These are phyloP conservation scores for Hippasteria phrygiana DNA, from an alignment of 53 echinoderm and acorn worm genomes.

Conservation along the genomic window DNA sequence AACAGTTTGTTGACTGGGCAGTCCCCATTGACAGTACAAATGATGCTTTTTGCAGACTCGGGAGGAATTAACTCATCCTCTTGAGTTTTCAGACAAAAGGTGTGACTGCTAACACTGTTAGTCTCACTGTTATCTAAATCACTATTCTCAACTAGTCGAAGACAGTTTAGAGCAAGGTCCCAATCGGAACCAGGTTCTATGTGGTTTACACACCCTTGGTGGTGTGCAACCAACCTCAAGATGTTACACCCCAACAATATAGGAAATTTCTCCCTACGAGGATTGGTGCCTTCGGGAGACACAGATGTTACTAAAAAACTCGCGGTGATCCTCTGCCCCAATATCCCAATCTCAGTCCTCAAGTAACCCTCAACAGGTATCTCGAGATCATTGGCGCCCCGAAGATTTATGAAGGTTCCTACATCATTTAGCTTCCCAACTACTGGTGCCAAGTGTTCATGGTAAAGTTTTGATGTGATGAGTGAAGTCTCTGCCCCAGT, in stretches of 20 bases:
- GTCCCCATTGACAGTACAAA: not conserved
- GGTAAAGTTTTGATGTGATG: not conserved
- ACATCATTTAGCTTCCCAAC: conserved; percentile 3
- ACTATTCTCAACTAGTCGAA: not conserved
- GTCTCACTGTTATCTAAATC: not conserved
- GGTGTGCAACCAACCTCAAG: not conserved
- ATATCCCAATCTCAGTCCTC: not conserved
- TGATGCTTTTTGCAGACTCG: not conserved
- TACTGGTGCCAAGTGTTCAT: not conserved
- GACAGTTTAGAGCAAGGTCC: not conserved
- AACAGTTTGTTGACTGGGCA: not conserved
- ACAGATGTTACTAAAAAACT: conserved; percentile 13
- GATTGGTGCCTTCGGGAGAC: not conserved
- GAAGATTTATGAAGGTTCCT: conserved; percentile 1
- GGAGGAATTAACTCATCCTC: not conserved
- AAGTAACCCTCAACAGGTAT: conserved; percentile 8
- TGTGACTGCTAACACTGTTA: not conserved
- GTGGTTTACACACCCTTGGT: not conserved
- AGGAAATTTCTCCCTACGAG: not conserved
- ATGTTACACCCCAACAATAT: conserved; percentile 22
- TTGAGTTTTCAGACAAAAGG: not conserved
- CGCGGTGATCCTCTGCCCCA: not conserved
- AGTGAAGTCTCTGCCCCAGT: conserved; percentile 11
- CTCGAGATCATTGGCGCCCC: conserved; percentile 19
- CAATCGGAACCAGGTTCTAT: conserved; percentile 14